Conservation (phyloP, 2,113 vertebrate species). For the Rostratula benghalensis region DNA sequence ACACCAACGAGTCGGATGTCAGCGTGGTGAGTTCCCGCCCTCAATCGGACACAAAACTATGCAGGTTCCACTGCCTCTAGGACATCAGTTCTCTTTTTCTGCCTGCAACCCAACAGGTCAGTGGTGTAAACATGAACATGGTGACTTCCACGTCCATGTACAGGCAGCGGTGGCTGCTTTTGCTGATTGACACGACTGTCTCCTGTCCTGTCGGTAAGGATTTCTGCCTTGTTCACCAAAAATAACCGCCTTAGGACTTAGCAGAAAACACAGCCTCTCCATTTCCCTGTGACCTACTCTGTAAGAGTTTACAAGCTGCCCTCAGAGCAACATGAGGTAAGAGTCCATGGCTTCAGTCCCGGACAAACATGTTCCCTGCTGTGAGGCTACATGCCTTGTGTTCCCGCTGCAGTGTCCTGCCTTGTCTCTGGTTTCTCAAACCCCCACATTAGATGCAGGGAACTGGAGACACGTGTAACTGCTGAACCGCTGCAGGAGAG, state of each 20-base stretch:
- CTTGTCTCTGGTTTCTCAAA: neutral
- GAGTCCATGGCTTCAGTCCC: neutral
- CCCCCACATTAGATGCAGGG: neutral
- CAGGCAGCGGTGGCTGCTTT: slow-evolving; percentile 77
- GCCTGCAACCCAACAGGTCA: slow-evolving; percentile 71
- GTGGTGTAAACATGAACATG: slow-evolving; percentile 79
- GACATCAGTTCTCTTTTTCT: neutral
- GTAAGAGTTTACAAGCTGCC: neutral
- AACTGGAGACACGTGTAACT: neutral
- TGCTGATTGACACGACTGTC: slow-evolving; percentile 72
- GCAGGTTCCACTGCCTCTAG: neutral
- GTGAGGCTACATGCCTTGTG: neutral
- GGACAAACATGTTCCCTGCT: neutral
- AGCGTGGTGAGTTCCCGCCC: neutral
- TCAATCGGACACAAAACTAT: neutral
- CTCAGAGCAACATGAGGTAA: neutral
- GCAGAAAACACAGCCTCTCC: neutral
- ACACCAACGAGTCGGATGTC: slow-evolving; percentile 38
- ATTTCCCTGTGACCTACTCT: neutral
- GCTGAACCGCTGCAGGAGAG: neutral
- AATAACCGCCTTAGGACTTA: neutral
- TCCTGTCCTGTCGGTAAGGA: slow-evolving; percentile 76
- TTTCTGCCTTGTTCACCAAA: neutral
- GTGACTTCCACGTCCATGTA: slow-evolving; percentile 82
- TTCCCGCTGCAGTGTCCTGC: neutral